These are phyloP conservation scores for Anhinga rufa DNA, from an alignment of 2,113 vertebrate genomes.

Conservation along the genomic window DNA sequence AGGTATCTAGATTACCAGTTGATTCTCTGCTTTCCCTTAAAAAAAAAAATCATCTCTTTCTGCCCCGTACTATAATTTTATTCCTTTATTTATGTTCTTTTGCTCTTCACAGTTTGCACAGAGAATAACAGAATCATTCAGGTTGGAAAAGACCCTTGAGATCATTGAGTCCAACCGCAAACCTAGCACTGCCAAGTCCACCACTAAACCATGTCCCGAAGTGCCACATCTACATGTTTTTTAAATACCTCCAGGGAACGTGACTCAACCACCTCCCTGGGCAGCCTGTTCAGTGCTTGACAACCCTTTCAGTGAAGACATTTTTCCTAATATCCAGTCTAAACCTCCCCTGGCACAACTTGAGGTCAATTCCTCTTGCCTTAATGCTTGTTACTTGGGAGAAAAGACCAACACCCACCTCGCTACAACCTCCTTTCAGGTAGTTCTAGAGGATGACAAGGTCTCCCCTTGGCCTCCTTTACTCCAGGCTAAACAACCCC, in stretches of 20 bases:
- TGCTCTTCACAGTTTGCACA: not conserved
- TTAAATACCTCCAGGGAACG: not conserved
- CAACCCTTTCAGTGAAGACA: fast-evolving
- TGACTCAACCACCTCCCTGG: not conserved
- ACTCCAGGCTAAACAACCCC: not conserved
- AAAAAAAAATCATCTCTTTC: not conserved
- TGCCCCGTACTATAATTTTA: not conserved
- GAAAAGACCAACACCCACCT: not conserved
- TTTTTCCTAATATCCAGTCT: not conserved
- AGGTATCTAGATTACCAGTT: not conserved
- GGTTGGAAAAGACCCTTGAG: not conserved
- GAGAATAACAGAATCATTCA: not conserved
- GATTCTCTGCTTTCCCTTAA: not conserved
- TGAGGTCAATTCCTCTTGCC: not conserved
- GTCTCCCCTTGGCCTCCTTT: not conserved
- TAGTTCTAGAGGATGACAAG: not conserved
- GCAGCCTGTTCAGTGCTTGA: not conserved
- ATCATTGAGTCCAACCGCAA: not conserved
- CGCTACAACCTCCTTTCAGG: not conserved
- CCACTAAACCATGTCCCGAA: not conserved
- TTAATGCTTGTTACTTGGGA: not conserved
- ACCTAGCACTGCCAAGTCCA: not conserved
- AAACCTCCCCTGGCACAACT: not conserved
- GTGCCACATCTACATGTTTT: not conserved
- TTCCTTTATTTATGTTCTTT: not conserved